These are phyloP conservation scores for Zaprionus inermis DNA, from an alignment of 1,140 invertebrate species.

Conservation along the genomic window DNA sequence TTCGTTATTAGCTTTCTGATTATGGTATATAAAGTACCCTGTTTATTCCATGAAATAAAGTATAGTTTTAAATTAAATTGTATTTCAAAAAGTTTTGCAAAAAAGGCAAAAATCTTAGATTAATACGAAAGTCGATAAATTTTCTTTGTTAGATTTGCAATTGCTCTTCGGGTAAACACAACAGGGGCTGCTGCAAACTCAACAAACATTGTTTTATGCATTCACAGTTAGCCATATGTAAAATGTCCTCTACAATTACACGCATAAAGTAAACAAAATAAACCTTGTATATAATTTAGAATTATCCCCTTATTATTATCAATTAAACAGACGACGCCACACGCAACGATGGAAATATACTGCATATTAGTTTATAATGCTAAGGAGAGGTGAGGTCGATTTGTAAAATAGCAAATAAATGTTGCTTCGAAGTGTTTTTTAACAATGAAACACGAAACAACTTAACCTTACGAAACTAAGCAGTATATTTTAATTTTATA, in stretches of 20 bases:
- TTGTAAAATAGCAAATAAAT: slow-evolving; percentile 27
- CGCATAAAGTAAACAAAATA: slow-evolving; percentile 26
- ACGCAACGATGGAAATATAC: slow-evolving; percentile 5
- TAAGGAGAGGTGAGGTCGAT: slow-evolving; percentile 2
- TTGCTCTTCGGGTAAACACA: slow-evolving; percentile 25
- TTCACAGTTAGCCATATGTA: slow-evolving; percentile 49
- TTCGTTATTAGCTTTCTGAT: background rate
- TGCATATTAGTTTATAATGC: slow-evolving; percentile 19
- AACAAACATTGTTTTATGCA: slow-evolving; percentile 44
- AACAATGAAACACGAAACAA: slow-evolving; percentile 15
- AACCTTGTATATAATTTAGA: slow-evolving; percentile 80
- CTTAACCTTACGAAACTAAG: slow-evolving; percentile 25
- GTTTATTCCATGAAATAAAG: background rate
- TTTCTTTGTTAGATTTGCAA: slow-evolving; percentile 10
- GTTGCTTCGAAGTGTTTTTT: slow-evolving; percentile 12
- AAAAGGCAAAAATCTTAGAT: background rate
- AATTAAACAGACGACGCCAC: slow-evolving; percentile 35
- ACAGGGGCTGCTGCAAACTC: slow-evolving; percentile 23
- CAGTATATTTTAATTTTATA: slow-evolving; percentile 58
- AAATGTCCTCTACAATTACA: slow-evolving; percentile 33
- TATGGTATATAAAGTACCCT: background rate
- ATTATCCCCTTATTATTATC: slow-evolving; percentile 45
- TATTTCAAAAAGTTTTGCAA: background rate
- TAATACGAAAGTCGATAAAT: background rate
- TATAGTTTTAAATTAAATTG: background rate